Evolutionary conservation across 2,113 vertebrate species (phyloP), one percentile per base, ranked within the genome.

Genomic region (Otocyon megalotis): DNA sequence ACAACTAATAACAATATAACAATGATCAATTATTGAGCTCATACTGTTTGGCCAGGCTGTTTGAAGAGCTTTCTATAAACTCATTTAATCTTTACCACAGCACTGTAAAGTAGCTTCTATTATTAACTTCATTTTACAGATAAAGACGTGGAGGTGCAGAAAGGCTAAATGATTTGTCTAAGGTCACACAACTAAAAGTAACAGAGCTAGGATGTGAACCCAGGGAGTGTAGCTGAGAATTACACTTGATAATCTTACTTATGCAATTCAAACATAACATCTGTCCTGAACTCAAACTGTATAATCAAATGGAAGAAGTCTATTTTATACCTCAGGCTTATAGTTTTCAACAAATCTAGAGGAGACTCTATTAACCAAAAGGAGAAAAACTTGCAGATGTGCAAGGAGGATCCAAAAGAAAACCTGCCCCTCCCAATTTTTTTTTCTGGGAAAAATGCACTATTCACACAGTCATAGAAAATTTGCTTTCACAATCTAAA

Each of bases 301-400:
- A 74, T 63, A 87, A 71, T 87, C 53, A 71, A 35, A 65, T 10
- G 53, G 32, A 4, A 20, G 26, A 48, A 89, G 8, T 8, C 63
- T 48, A 24, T 67, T 91, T 83, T 90, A 60, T n/a, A n/a, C 80
- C 94, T 91, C 30, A 91, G 56, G 24, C 10, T n/a, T 93, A 24
- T 2, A 43, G 37, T 53, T 50, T 67, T 91, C 30, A 93, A 53
- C 14, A 74, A 56, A 58, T 53, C 3, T 79, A 43, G 24, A 54
- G 30, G 43, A 88, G 48, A 92, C n/a, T 84, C 62, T 94, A 24
- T 65, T 93, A 32, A 72, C 24, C 20, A 48, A 63, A 93, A 58
- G 20, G 71, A 62, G 48, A 79, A 83, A 63, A 3, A 60, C 28
- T 71, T 94, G 12, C 16, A 81, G 13, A 58, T 76, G 30, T 15